Evolutionary conservation across 2,888 invertebrate species (phyloP), one percentile per base, ranked within the genome.

Genomic region (Prenolepis imparis): DNA sequence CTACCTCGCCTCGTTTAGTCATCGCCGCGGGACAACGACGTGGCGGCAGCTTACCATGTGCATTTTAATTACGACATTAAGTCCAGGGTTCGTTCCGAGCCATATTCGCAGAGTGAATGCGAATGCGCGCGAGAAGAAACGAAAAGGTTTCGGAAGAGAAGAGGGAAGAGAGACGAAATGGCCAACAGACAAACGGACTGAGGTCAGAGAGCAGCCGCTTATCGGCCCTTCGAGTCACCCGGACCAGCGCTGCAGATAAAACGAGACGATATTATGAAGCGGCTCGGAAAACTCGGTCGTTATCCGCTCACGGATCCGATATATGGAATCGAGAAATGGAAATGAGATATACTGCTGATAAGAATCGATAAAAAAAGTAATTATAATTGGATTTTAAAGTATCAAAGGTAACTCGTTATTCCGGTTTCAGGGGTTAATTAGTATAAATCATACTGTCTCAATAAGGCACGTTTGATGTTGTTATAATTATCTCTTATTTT

Each of bases 51-150:
- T 92, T 91, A 91, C 92, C 91, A 88, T 91, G 92, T 92, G 92
- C 92, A 93, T 93, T 93, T 93, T 93, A 92, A 93, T 93, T 93
- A 90, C 93, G 90, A 90, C 90, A 92, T 93, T 92, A 91, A 92
- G 90, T 90, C 90, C 85, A 85, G 84, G 74, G 87, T 87, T 89
- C 89, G 90, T 90, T 91, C 88, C 84, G 83, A 82, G 80, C 59
- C 82, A 28, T n/a, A n/a, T 28, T 28, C 28, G 88, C 87, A 78
- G 85, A 83, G 32, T 77, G 59, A 83, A 39, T 81, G 59, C 74
- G 88, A 83, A 72, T 67, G 70, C 67, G 82, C 48, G 73, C 67
- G 66, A 28, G 61, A 39, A 52, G 18, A 61, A 36, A 8, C 67
- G 61, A 24, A 68, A 68, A 28, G 70, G 70, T 52, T 55, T 67